phyloP scores from a whole-genome alignment of 2,797 vertebrate species.

The Myotis findleyi region DNA sequence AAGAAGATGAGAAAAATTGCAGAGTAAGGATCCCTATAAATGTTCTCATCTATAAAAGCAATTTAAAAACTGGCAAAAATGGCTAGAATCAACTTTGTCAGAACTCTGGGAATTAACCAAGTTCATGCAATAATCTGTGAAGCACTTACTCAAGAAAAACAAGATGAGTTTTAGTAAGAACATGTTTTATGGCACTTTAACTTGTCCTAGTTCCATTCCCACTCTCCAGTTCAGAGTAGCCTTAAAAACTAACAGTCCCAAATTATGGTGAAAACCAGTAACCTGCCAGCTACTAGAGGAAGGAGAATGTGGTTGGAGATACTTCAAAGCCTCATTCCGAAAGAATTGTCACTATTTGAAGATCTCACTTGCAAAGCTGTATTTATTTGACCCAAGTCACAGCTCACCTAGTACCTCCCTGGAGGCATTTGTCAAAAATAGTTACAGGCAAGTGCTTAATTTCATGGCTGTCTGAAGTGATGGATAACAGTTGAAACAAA shows the following conservation, averaged over 20 bases:
- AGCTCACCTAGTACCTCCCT: not conserved
- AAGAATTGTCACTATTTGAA: not conserved
- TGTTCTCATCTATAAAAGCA: conserved; percentile 24
- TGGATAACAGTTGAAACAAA: not conserved
- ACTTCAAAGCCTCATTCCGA: not conserved
- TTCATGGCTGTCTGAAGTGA: not conserved
- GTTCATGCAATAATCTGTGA: not conserved
- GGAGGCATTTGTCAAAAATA: conserved; percentile 1
- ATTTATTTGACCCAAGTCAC: conserved; percentile 12
- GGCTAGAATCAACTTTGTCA: not conserved
- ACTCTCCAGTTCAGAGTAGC: not conserved
- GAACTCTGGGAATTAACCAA: conserved; percentile 2
- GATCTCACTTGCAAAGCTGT: not conserved
- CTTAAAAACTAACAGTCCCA: not conserved
- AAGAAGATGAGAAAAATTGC: not conserved
- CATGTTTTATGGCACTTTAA: not conserved
- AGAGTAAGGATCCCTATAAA: conserved; percentile 28
- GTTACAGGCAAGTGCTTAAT: conserved; percentile 27
- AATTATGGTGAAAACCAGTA: not conserved
- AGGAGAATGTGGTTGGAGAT: not conserved
- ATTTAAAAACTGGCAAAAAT: conserved; percentile 9
- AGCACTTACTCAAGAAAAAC: not conserved
- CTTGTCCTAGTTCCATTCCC: not conserved
- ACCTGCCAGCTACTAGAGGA: not conserved
- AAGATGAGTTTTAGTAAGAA: not conserved